phyloP scores from a whole-genome alignment of 1,140 invertebrate genomes.

The Danaus melanippus region DNA sequence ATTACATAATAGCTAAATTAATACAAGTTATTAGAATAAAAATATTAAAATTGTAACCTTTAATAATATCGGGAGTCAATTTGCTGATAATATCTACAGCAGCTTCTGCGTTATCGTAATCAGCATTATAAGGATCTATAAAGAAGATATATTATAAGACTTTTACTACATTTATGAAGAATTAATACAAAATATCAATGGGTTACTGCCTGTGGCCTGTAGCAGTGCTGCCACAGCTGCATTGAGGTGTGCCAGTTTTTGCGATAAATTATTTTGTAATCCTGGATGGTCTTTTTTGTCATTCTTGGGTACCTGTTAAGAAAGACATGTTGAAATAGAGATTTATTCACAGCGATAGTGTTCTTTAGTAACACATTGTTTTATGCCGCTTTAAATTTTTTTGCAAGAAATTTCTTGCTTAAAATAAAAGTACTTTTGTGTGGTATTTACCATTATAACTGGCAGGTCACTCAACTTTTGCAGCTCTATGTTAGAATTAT shows the following conservation, averaged over 20 bases:
- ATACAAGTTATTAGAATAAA: constrained; percentile 3
- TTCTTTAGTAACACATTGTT: no score
- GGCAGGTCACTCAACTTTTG: constrained; percentile 6
- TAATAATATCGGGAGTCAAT: constrained; percentile 29
- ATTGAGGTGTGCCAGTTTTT: constrained; percentile 28
- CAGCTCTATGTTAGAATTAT: constrained; percentile 21
- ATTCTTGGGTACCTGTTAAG: neutral
- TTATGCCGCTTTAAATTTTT: no score
- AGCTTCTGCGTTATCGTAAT: constrained; percentile 23
- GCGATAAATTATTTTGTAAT: constrained; percentile 11
- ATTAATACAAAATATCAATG: neutral
- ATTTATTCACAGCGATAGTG: no score
- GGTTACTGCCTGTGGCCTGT: constrained; percentile 27
- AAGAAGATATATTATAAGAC: constrained; percentile 7
- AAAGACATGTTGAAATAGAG: no score
- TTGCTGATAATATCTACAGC: constrained; percentile 24
- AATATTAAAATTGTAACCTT: constrained; percentile 22
- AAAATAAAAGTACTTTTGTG: no score
- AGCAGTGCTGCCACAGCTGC: constrained; percentile 31
- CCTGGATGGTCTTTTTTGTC: constrained; percentile 7
- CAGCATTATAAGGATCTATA: constrained; percentile 28
- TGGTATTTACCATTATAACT: constrained; percentile 6
- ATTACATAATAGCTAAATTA: constrained; percentile 21
- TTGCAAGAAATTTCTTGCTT: no score
- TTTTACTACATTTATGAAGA: constrained; percentile 5